Conservation (phyloP, 2,113 vertebrate species). For the Dicentrarchus labrax region DNA sequence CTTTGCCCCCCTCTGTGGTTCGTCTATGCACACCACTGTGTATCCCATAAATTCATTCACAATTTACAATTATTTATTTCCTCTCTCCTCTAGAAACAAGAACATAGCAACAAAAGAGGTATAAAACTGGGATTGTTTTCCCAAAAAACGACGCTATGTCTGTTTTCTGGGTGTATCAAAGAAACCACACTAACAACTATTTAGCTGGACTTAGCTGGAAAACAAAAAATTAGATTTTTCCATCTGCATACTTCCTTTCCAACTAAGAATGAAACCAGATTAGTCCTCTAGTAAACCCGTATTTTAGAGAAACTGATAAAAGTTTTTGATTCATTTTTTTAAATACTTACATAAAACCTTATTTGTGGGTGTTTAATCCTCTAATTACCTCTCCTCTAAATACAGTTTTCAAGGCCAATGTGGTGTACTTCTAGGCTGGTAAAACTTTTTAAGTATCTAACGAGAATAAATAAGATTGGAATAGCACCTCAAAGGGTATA, state of each 20-base stretch:
- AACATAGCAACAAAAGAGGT: conserved; percentile 75
- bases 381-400: conserved; percentile 80
- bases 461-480: conserved; percentile 78
- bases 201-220: conserved; percentile 46
- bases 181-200: conserved; percentile 50
- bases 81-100: conserved; percentile 68
- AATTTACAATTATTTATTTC: conserved; percentile 77
- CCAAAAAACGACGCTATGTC: conserved; percentile 59
- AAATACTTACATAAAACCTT: conserved; percentile 66
- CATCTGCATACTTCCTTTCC: conserved; percentile 73
- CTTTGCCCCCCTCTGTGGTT: background rate
- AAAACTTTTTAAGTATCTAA: conserved; percentile 77
- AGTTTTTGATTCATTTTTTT: conserved; percentile 49
- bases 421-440: conserved; percentile 86
- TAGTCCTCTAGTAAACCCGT: conserved; percentile 84
- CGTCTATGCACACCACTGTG: conserved; percentile 74
- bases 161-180: conserved; percentile 53
- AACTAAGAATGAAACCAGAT: conserved; percentile 79
- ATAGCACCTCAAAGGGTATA: conserved; percentile 86
- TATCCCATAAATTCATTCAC: conserved; percentile 74
- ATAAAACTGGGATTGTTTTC: conserved; percentile 72
- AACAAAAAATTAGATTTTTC: conserved; percentile 44
- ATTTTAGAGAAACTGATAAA: conserved; percentile 81
- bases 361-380: conserved; percentile 63
- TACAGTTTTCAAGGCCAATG: conserved; percentile 87